These are phyloP conservation scores for Neodontobutis hainanensis DNA, from an alignment of 2,113 vertebrate species.

Conservation along the genomic window DNA sequence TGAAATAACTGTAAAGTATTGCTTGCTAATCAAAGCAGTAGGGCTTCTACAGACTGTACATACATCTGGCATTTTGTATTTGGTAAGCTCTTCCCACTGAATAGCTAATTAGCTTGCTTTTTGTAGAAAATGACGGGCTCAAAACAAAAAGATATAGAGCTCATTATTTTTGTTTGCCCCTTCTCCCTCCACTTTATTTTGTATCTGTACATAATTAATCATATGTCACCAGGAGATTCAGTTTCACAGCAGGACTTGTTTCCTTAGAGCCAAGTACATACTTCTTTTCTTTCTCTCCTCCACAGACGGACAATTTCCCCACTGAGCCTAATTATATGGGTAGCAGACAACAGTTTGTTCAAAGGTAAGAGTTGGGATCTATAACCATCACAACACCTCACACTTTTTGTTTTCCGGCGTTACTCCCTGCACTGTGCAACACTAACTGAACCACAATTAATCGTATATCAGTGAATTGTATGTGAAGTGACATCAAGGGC, in stretches of 20 bases:
- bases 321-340: conserved; percentile 99
- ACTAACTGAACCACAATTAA: conserved; percentile 28
- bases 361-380: conserved; percentile 92
- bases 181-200: conserved; percentile 30
- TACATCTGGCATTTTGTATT: conserved; percentile 30
- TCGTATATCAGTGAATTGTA: conserved; percentile 1
- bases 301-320: conserved; percentile 99
- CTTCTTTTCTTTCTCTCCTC: conserved; percentile 81
- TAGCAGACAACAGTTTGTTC: conserved; percentile 99
- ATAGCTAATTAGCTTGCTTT: conserved; percentile 85
- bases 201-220: conserved; percentile 89
- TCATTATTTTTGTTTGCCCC: conserved; percentile 14
- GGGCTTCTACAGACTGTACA: not conserved
- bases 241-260: conserved; percentile 88
- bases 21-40: not conserved
- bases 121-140: conserved; percentile 88
- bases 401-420: conserved; percentile 28
- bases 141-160: conserved; percentile 69
- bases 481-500: not conserved
- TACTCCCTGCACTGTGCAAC: conserved; percentile 13
- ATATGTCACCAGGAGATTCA: conserved; percentile 89
- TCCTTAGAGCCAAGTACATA: conserved; percentile 85
- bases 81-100: conserved; percentile 64
- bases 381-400: conserved; percentile 35
- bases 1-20: not conserved